Conservation (phyloP, 1,140 invertebrate species). For the Pseudomyrmex gracilis region DNA sequence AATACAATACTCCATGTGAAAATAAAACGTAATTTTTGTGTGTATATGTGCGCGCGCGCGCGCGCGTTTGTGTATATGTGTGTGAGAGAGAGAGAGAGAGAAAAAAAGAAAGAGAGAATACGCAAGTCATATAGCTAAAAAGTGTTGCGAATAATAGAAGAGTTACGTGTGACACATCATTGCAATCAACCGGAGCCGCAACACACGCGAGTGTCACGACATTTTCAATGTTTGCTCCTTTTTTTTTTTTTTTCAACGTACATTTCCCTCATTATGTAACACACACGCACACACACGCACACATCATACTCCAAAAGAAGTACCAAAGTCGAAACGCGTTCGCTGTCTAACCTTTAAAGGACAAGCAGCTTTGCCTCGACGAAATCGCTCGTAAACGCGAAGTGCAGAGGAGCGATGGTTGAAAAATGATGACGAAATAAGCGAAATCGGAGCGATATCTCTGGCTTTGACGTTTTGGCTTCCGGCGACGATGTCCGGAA, state of each 20-base stretch:
- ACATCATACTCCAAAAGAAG: not conserved
- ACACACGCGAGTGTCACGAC: not conserved
- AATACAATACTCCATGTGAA: too few species aligned
- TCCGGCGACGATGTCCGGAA: not conserved
- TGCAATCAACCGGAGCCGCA: not conserved
- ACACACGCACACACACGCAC: not conserved
- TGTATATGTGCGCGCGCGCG: too few species aligned
- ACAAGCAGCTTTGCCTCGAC: slow-evolving; percentile 58
- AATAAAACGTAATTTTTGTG: too few species aligned
- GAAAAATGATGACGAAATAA: not conserved
- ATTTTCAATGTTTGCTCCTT: not conserved
- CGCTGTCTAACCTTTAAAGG: slow-evolving; percentile 72
- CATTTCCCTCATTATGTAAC: slow-evolving; percentile 68
- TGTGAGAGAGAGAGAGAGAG: too few species aligned
- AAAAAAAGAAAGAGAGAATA: too few species aligned
- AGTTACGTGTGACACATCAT: not conserved
- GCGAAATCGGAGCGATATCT: not conserved
- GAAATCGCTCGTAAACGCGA: slow-evolving; percentile 31
- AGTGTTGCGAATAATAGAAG: too few species aligned
- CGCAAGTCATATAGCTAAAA: too few species aligned
- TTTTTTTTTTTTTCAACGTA: slow-evolving; percentile 32
- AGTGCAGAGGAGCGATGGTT: not conserved
- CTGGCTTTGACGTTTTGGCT: too few species aligned
- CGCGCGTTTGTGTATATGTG: too few species aligned
- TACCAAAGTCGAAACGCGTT: not conserved